phyloP scores from a whole-genome alignment of 2,888 invertebrate genomes.

The Conus canariensis region DNA sequence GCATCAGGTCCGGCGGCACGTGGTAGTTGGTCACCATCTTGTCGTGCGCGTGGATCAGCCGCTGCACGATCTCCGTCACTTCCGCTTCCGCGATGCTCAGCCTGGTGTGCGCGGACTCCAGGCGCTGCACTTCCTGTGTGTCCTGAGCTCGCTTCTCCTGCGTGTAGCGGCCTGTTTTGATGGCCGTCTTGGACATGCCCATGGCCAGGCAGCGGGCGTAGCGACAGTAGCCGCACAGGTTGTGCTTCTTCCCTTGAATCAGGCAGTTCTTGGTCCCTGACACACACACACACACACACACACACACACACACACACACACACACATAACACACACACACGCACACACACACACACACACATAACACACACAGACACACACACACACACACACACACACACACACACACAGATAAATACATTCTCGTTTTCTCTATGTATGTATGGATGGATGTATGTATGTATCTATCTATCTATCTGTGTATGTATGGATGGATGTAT shows the following conservation, averaged over 20 bases:
- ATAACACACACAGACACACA: conserved; percentile 51
- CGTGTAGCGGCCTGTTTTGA: conserved; percentile 76
- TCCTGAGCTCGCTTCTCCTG: conserved; percentile 74
- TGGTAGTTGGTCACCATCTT: conserved; percentile 26
- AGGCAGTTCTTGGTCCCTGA: conserved; percentile 59
- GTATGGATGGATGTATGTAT: not conserved
- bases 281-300: not conserved
- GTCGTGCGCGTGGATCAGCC: conserved; percentile 1
- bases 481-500: not conserved
- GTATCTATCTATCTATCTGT: not conserved
- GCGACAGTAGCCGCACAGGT: conserved; percentile 70
- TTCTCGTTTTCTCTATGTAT: no score
- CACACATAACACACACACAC: no score
- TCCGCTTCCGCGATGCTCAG: conserved; percentile 36
- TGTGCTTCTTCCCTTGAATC: conserved; percentile 68
- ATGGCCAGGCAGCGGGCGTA: conserved; percentile 70
- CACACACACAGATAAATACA: not conserved
- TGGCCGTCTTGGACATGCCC: conserved; percentile 76
- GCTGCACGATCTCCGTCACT: conserved; percentile 18
- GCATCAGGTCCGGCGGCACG: conserved; percentile 15
- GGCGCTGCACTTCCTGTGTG: conserved; percentile 71
- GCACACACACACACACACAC: no score
- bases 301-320: no score
- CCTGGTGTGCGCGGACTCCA: conserved; percentile 36
- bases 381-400: conserved; percentile 49